phyloP scores from a whole-genome alignment of 1,140 invertebrate genomes.

The Ladona fulva region DNA sequence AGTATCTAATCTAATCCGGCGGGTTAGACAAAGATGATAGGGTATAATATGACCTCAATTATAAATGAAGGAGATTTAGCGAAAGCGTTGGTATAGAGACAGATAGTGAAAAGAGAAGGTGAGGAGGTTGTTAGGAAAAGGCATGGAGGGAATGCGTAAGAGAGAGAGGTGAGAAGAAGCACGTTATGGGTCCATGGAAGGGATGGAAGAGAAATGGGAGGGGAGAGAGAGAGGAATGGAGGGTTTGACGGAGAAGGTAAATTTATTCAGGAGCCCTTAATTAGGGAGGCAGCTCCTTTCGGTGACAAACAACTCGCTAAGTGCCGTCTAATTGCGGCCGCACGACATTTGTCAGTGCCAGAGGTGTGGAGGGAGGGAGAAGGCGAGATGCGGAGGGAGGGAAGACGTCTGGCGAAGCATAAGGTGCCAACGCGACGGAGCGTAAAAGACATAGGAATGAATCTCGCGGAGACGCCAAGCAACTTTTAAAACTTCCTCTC shows the following conservation, averaged over 20 bases:
- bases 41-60: no score
- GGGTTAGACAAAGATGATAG: no score
- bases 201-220: neutral
- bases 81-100: no score
- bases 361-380: neutral
- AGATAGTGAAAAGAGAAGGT: no score
- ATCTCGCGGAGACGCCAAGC: neutral
- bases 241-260: slow-evolving; percentile 3
- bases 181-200: no score
- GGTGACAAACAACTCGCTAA: slow-evolving; percentile 8
- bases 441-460: neutral
- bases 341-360: neutral
- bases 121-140: no score
- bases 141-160: no score
- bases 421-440: neutral
- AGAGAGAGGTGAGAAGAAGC: no score
- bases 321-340: slow-evolving; percentile 1
- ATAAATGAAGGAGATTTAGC: no score
- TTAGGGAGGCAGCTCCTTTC: slow-evolving; percentile 2
- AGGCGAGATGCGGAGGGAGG: neutral
- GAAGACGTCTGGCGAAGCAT: neutral
- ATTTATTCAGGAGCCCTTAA: slow-evolving; percentile 9
- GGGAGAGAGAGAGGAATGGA: neutral
- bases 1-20: no score
- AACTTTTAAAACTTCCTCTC: no score